A percentile compares a stretch with the other conserved stretches of the same genome.
phyloP scores from a whole-genome alignment of 2,797 vertebrate genomes.

The Leuciscus waleckii region DNA sequence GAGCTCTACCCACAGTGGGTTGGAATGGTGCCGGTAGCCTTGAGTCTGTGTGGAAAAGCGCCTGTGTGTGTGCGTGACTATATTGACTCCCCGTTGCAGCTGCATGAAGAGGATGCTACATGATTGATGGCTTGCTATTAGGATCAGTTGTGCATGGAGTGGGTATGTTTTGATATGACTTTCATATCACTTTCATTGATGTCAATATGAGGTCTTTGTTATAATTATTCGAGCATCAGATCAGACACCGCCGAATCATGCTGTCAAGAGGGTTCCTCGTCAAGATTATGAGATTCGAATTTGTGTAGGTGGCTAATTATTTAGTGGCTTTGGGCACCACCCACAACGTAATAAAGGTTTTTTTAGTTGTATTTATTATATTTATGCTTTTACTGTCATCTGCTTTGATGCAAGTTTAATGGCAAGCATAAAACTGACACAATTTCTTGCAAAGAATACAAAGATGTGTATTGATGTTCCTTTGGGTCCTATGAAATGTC shows the following conservation, averaged over 20 bases:
- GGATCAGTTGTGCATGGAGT: conserved; percentile 42
- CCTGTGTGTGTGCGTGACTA: conserved; percentile 11
- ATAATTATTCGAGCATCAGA: conserved; percentile 34
- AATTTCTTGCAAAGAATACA: not conserved
- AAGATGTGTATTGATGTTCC: not conserved
- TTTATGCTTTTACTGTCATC: conserved; percentile 19
- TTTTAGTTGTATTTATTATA: conserved; percentile 16
- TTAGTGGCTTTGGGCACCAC: conserved; percentile 37
- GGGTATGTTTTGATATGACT: conserved; percentile 51
- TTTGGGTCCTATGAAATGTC: not conserved
- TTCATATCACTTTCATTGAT: conserved; percentile 50
- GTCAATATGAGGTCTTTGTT: conserved; percentile 50
- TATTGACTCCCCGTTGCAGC: conserved; percentile 24
- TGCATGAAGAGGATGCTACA: conserved; percentile 22
- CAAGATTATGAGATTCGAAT: conserved; percentile 39
- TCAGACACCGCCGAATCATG: conserved; percentile 17
- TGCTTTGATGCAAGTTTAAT: not conserved
- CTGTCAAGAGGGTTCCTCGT: conserved; percentile 36
- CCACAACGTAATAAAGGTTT: not conserved
- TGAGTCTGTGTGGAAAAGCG: conserved; percentile 10
- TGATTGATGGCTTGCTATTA: conserved; percentile 43
- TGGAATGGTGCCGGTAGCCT: conserved; percentile 33
- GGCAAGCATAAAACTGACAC: not conserved
- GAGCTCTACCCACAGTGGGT: conserved; percentile 43
- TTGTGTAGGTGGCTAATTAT: conserved; percentile 46